Percentiles rank a stretch among this genome's conserved stretches.
These are phyloP conservation scores for Peromyscus nudipes DNA, from an alignment of 2,797 vertebrate species.

Conservation along the genomic window DNA sequence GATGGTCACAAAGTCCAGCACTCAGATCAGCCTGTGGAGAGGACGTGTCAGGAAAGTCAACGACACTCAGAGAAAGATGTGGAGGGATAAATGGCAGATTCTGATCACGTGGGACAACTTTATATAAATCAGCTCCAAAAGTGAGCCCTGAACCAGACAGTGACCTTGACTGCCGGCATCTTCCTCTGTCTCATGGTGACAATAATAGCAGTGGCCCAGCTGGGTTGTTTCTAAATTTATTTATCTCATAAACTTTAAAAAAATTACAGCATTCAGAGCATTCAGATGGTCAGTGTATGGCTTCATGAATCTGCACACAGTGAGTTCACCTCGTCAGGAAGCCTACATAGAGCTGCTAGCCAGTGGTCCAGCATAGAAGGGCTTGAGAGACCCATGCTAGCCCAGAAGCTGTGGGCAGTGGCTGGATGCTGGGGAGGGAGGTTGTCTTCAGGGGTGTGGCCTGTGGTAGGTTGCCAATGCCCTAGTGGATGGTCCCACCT, in stretches of 20 bases:
- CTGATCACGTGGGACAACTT: background rate
- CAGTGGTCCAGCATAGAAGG: background rate
- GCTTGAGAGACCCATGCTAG: background rate
- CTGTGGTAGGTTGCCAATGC: background rate
- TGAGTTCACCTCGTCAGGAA: background rate
- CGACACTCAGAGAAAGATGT: fast-evolving
- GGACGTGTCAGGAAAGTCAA: background rate
- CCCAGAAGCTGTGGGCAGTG: background rate
- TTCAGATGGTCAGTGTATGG: background rate
- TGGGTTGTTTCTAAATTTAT: background rate
- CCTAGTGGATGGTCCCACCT: background rate
- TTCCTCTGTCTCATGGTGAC: background rate
- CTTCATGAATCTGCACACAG: background rate
- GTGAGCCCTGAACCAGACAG: background rate
- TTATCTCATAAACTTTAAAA: slow-evolving; percentile 1
- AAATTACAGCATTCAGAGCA: background rate
- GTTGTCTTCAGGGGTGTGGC: background rate
- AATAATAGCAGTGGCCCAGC: background rate
- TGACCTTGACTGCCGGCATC: background rate
- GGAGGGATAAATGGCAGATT: background rate
- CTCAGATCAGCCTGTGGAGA: background rate
- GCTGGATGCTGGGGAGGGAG: background rate
- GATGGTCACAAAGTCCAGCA: background rate
- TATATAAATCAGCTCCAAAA: too few species aligned
- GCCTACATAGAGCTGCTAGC: background rate